These are phyloP conservation scores for Helicolenus hilgendorfi DNA, from an alignment of 2,797 vertebrate genomes.

Conservation along the genomic window DNA sequence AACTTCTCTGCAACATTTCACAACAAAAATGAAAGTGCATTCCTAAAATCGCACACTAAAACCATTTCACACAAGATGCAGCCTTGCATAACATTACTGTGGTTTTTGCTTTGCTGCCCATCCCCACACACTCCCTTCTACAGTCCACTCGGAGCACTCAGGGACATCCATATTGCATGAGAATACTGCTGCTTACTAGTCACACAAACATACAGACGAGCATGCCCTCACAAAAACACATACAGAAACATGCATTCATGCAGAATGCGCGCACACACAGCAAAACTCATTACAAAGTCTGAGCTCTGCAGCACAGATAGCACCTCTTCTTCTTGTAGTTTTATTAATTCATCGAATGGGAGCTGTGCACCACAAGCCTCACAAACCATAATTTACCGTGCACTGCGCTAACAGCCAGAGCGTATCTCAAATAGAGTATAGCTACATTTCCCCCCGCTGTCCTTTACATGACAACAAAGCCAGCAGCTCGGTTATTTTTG, in stretches of 20 bases:
- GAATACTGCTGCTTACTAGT: constrained; percentile 15
- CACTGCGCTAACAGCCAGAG: constrained; percentile 41
- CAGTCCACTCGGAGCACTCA: constrained; percentile 51
- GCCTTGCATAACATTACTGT: constrained; percentile 49
- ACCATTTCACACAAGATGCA: constrained; percentile 34
- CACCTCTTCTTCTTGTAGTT: constrained; percentile 39
- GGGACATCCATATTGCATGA: constrained; percentile 69
- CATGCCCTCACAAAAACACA: constrained; percentile 1
- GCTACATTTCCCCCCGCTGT: constrained; percentile 38
- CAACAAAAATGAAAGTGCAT: constrained; percentile 18
- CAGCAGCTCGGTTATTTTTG: constrained; percentile 25
- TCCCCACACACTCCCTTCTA: background rate
- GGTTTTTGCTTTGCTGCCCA: constrained; percentile 34
- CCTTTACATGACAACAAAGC: constrained; percentile 46
- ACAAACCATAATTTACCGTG: constrained; percentile 45
- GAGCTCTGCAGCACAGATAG: constrained; percentile 27
- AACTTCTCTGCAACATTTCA: constrained; percentile 23
- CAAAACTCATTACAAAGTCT: constrained; percentile 9
- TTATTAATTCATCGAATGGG: constrained; percentile 73
- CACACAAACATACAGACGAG: constrained; percentile 23
- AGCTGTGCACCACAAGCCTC: constrained; percentile 9
- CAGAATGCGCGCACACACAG: background rate
- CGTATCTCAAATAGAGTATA: constrained; percentile 32
- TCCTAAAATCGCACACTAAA: constrained; percentile 14
- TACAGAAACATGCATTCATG: background rate